These are phyloP conservation scores for Reticulitermes speratus DNA, from an alignment of 1,140 invertebrate genomes.

Conservation along the genomic window DNA sequence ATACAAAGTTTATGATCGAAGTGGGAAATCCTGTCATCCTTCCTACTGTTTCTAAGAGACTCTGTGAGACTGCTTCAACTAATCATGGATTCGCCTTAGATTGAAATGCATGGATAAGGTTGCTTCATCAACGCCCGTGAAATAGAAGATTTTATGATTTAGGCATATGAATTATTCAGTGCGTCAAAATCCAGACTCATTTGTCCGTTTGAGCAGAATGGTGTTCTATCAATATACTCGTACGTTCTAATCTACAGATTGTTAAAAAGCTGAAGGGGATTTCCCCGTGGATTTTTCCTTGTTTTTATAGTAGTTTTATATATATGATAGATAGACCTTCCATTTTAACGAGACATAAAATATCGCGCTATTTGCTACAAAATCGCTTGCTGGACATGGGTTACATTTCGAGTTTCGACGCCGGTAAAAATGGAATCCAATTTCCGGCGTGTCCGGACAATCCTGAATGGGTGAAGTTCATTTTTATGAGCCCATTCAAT, in stretches of 20 bases:
- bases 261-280: background rate
- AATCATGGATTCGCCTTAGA: background rate
- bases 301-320: conserved; percentile 18
- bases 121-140: background rate
- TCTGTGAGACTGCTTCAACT: background rate
- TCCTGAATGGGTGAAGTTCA: conserved; percentile 7
- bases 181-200: background rate
- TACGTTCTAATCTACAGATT: conserved; percentile 13
- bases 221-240: background rate
- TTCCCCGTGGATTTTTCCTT: background rate
- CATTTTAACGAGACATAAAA: conserved; percentile 4
- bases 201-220: background rate
- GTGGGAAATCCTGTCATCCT: too few relatives aligned
- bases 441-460: background rate
- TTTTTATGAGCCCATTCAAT: conserved; percentile 9
- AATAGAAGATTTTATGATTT: background rate
- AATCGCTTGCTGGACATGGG: background rate
- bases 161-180: background rate
- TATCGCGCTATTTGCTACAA: background rate
- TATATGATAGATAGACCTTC: background rate
- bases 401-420: background rate
- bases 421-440: background rate
- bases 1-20: too few relatives aligned
- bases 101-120: background rate
- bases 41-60: too few relatives aligned